phyloP scores from a whole-genome alignment of 2,113 vertebrate species.

The Dendrocopos noguchii region DNA sequence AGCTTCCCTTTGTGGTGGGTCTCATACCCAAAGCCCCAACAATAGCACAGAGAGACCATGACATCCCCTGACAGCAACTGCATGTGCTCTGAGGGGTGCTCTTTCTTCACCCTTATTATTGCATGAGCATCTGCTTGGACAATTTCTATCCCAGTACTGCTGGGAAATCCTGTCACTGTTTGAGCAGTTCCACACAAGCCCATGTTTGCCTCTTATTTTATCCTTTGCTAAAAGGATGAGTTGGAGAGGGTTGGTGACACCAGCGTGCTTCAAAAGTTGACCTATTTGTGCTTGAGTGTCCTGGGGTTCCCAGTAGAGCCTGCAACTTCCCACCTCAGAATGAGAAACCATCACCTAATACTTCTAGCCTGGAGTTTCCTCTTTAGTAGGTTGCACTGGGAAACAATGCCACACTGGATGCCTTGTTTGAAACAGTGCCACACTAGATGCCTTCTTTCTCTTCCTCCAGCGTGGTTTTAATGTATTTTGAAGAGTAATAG shows the following conservation, averaged over 20 bases:
- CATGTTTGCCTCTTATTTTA: neutral
- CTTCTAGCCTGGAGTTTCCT: neutral
- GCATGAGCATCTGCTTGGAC: neutral
- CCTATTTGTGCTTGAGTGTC: neutral
- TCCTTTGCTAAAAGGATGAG: neutral
- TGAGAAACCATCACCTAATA: neutral
- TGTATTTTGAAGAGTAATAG: neutral
- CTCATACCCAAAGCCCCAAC: neutral
- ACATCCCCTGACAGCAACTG: neutral
- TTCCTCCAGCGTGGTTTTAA: neutral
- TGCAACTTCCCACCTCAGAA: fast-evolving
- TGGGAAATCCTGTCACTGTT: neutral
- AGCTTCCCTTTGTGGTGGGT: neutral
- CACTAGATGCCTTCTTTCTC: neutral
- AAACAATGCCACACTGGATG: neutral
- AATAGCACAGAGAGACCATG: neutral
- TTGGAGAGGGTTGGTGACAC: neutral
- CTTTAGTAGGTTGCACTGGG: neutral
- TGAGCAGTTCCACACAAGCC: neutral
- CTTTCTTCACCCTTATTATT: neutral
- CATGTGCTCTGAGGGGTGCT: neutral
- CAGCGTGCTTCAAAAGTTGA: neutral
- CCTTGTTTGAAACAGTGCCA: neutral
- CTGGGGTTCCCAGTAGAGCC: neutral
- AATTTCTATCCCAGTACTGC: neutral